Evolutionary conservation across 2,113 vertebrate genomes (phyloP), one percentile per base, ranked within the genome.

Genomic region (Centropus unirufus): DNA sequence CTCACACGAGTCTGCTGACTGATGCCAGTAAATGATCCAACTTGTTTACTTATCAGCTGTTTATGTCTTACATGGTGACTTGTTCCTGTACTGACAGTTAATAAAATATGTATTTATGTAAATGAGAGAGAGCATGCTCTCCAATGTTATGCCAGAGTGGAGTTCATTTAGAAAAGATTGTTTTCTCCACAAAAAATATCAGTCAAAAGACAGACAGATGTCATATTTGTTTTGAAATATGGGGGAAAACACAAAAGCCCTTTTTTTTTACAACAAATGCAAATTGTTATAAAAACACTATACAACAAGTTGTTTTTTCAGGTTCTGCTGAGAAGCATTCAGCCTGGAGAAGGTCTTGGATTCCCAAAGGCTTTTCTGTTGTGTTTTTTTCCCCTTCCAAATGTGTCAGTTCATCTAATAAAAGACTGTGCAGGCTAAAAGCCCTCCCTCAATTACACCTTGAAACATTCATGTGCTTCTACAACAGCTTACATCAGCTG

Each of bases 71-170:
- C 59, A 83, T 83, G 82, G 91, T 73, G 20, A 87, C 79, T 82
- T 46, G n/a, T 63, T 87, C 67, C 51, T 85, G n/a, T 47, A 62
- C 49, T 59, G 87, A 90, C 59, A 88, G 64, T 66, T 91, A 92
- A 88, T 69, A 90, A 83, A 79, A 91, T 26, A 86, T 66, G 20
- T 73, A 80, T 92, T 97, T 87, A 95, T 94, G 91, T 75, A 95
- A 92, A 96, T 74, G 55, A 86, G 54, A 88, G 39, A 61, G 44
- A 68, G 24, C 5, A 14, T 30, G 44, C 32, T 88, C 72, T 93
- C 40, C 72, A 55, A 3, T 21, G 39, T 75, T 83, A 79, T 29
- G 67, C 47, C 83, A 91, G 80, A 57, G 52, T 62, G 66, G 26
- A 79, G 84, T 57, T 89, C 66, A 85, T 52, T 69, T 85, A 59